phyloP scores from a whole-genome alignment of 2,888 invertebrate genomes.

The Scelioninae gen. 1 region DNA sequence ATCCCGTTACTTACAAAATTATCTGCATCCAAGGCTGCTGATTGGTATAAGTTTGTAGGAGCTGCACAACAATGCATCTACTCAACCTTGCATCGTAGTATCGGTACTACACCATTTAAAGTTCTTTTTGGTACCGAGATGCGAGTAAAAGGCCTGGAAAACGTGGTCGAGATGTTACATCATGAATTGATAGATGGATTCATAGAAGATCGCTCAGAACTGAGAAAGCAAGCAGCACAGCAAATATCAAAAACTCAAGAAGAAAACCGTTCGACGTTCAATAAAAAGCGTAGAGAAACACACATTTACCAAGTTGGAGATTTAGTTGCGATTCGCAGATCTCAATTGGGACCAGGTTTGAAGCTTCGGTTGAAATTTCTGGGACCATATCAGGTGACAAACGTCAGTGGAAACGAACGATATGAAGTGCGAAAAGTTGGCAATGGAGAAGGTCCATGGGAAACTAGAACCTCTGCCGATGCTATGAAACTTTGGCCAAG shows the following conservation, averaged over 20 bases:
- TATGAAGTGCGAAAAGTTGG: slow-evolving; percentile 1
- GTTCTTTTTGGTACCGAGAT: not conserved
- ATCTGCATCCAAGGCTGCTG: slow-evolving; percentile 16
- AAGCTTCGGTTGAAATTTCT: slow-evolving; percentile 1
- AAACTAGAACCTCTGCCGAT: not conserved
- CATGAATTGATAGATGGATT: not conserved
- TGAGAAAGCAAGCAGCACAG: not conserved
- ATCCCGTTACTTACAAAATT: slow-evolving; percentile 33
- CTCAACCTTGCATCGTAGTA: not conserved
- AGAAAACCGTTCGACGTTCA: not conserved
- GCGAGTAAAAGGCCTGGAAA: not conserved
- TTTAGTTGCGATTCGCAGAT: not conserved
- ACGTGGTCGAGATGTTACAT: not conserved
- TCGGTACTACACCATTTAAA: not conserved
- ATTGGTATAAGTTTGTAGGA: slow-evolving; percentile 43
- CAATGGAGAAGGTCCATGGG: slow-evolving; percentile 14
- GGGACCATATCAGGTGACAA: slow-evolving; percentile 3
- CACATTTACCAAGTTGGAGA: not conserved
- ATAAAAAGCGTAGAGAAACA: not conserved
- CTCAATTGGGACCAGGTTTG: not conserved
- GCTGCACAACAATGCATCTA: not conserved
- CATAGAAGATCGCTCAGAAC: not conserved
- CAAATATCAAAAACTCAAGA: not conserved
- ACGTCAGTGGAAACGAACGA: not conserved
- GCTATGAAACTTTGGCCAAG: slow-evolving; percentile 2